Evolutionary conservation across 2,113 vertebrate species (phyloP).

Genomic region (Rhinogobius similis): DNA sequence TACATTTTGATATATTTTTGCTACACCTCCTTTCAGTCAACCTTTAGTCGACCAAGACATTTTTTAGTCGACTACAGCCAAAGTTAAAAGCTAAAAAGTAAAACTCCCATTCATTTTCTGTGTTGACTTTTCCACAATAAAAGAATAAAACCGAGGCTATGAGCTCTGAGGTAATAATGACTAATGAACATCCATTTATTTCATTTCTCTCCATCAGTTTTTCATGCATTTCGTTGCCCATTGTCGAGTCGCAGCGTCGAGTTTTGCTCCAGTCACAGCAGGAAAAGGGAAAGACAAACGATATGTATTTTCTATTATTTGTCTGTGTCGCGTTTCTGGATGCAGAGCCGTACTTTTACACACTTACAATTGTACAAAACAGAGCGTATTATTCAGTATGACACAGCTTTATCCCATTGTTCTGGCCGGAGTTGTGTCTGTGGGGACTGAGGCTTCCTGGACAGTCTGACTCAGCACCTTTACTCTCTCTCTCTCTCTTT

Average conservation of each 20-base stretch:
- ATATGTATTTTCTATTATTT: not conserved
- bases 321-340: not conserved
- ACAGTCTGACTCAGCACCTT: conserved; percentile 49
- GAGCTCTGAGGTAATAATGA: too few relatives aligned
- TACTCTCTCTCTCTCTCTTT: conserved; percentile 7
- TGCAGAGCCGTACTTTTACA: not conserved
- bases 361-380: conserved; percentile 1
- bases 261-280: not conserved
- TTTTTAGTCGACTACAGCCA: too few relatives aligned
- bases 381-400: not conserved
- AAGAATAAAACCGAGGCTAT: too few relatives aligned
- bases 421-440: conserved; percentile 34
- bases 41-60: too few relatives aligned
- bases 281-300: not conserved
- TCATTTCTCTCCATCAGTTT: too few relatives aligned
- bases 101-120: too few relatives aligned
- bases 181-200: too few relatives aligned
- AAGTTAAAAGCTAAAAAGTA: too few relatives aligned
- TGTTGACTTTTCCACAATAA: too few relatives aligned
- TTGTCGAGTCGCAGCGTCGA: not conserved
- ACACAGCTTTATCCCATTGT: conserved; percentile 11
- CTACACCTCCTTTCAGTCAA: too few relatives aligned
- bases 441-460: conserved; percentile 35
- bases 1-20: too few relatives aligned
- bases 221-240: too few relatives aligned